Evolutionary conservation across 1,140 invertebrate genomes (phyloP).

Genomic region (Catajapyx aquilonaris): DNA sequence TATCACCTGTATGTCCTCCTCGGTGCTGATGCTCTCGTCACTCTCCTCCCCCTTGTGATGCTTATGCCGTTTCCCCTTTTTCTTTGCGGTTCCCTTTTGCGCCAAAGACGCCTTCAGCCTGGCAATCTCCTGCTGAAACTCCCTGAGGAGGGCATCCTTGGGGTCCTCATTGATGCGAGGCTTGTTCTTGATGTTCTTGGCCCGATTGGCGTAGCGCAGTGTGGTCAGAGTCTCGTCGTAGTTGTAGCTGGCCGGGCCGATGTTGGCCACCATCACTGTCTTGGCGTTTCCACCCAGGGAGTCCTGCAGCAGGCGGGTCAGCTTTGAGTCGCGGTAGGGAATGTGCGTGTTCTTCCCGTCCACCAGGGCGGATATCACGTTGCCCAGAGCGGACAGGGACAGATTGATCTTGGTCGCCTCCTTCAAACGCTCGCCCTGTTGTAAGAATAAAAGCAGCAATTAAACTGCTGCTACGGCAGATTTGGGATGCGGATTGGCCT

Average conservation of each 20-base stretch:
- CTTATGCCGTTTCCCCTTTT: no score
- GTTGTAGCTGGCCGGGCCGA: slow-evolving; percentile 88
- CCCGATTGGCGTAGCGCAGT: slow-evolving; percentile 74
- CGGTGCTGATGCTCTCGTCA: no score
- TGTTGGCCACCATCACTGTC: slow-evolving; percentile 92
- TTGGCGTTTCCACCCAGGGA: slow-evolving; percentile 88
- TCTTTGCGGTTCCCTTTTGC: no score
- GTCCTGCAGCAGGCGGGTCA: slow-evolving; percentile 80
- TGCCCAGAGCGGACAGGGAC: slow-evolving; percentile 75
- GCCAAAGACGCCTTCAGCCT: slow-evolving; percentile 35
- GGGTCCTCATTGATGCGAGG: slow-evolving; percentile 91
- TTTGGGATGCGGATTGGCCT: slow-evolving; percentile 9
- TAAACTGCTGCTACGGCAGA: slow-evolving; percentile 1
- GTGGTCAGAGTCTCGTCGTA: slow-evolving; percentile 89
- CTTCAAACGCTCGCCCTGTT: slow-evolving; percentile 60
- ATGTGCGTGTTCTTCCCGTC: slow-evolving; percentile 65
- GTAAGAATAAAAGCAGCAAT: not conserved
- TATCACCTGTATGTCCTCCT: no score
- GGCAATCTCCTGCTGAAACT: slow-evolving; percentile 72
- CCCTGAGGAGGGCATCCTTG: slow-evolving; percentile 67
- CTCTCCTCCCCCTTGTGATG: no score
- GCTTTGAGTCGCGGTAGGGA: slow-evolving; percentile 84
- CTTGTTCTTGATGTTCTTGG: slow-evolving; percentile 91
- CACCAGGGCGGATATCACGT: slow-evolving; percentile 85
- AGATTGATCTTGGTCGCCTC: slow-evolving; percentile 93